Evolutionary conservation across 1,140 invertebrate genomes (phyloP), one percentile per base, ranked within the genome.

Genomic region (Proctacanthus coquilletti): DNA sequence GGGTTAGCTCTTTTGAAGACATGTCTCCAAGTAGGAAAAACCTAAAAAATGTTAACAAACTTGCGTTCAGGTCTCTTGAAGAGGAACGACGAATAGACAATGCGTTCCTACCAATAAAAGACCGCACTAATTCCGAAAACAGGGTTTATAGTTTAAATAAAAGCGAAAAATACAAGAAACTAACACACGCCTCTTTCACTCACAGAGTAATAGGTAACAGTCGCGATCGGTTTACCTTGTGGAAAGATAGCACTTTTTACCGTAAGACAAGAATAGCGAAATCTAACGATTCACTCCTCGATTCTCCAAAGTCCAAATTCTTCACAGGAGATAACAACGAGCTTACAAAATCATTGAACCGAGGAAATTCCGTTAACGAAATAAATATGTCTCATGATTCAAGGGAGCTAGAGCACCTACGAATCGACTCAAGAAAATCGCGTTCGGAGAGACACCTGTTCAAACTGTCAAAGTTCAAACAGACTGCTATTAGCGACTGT

Each of bases 51-150:
- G 56, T 52, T 2, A 58, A 58, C 39, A 57, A 57, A 5, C 20
- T 56, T 45, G 52, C 52, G 37, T 60, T 60, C 15, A 47, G 57
- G 15, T 60, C 57, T 5, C 36, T 60, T 42, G 57, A 60, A 42
- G 57, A 60, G 41, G 57, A 60, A 41, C 53, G 55, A 0, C 53
- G 57, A 27, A 60, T 60, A 15, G 57, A 60, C n/a, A 58, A 51
- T 4, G 57, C 57, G 29, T 60, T 60, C 20, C 46, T 53, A 39
- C 57, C 57, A 11, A 59, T 60, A 41, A 39, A 44, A 2, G 55
- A 58, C 46, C 55, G 55, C 34, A 58, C 55, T n/a, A 50, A 56
- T 23, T 58, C 55, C n/a, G 55, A 58, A 36, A 57, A 58, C 46
- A 51, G 54, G 18, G 55, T 58, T 18, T 56, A 58, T 14, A 51